Evolutionary conservation across 1,140 invertebrate genomes (phyloP).

Genomic region (Drosophila varians): DNA sequence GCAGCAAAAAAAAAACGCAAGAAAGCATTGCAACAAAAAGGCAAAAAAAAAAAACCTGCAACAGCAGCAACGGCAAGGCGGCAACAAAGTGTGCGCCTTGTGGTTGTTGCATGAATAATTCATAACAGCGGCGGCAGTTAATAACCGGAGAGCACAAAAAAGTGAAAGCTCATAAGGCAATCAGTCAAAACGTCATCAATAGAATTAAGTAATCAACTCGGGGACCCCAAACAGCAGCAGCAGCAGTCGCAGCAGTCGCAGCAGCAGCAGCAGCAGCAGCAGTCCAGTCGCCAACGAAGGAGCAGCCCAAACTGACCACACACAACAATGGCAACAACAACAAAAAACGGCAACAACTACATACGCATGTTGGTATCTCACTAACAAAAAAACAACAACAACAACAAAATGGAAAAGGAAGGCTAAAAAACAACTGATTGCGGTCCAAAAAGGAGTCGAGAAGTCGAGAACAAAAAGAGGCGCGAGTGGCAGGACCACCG

Average conservation of each 20-base stretch:
- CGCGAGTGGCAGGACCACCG: conserved; percentile 66
- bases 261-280: conserved; percentile 19
- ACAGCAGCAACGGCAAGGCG: conserved; percentile 40
- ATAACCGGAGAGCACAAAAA: conserved; percentile 65
- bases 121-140: conserved; percentile 70
- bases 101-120: conserved; percentile 79
- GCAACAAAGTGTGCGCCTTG: conserved; percentile 57
- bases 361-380: not conserved
- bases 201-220: conserved; percentile 82
- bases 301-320: conserved; percentile 72
- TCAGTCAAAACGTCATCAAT: conserved; percentile 83
- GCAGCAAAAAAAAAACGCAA: conserved; percentile 19
- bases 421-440: conserved; percentile 46
- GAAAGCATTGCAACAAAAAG: conserved; percentile 13
- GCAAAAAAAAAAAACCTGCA: conserved; percentile 14
- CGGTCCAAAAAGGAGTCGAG: conserved; percentile 72
- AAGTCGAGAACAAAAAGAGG: conserved; percentile 53
- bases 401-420: conserved; percentile 5
- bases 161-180: conserved; percentile 83
- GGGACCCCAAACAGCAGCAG: conserved; percentile 26
- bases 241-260: not conserved
- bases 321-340: conserved; percentile 66
- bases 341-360: not conserved
- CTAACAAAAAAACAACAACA: conserved; percentile 4
- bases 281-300: not conserved